Evolutionary conservation across 1,140 invertebrate genomes (phyloP), one percentile per base, ranked within the genome.

Genomic region (Archegozetes longisetosus): DNA sequence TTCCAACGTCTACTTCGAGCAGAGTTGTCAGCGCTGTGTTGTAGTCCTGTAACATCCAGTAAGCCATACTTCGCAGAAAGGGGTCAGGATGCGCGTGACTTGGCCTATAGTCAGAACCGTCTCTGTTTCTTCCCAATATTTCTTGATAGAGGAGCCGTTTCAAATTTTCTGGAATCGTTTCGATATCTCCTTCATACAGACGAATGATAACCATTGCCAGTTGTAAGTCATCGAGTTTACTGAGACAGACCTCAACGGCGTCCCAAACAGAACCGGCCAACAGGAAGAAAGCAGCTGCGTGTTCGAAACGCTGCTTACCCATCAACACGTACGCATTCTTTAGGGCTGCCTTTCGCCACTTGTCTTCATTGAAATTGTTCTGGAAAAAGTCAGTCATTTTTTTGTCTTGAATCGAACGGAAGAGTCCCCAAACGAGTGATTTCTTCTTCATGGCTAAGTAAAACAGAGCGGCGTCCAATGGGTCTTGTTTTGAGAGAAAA

Each of bases 391-490:
- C 72, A 0, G 87, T 88, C 93, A 98, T 98, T 67, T 86, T 84
- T 12, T 86, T 83, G 68, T 98, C 88, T 55, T 86, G 84, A 58
- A 62, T 62, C 61, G 64, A 93, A 61, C 90, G 78, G 72, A 92
- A 99, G 3, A 99, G 72, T 2, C 92, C 94, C 86, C 92, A 97
- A 0, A 99, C 80, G 4, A 98, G 75, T 68, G 84, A 93, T 68
- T 98, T 96, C 76, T 98, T 98, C 70, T 88, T 94, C 91, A 98
- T 93, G 3, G 95, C 94, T 55, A 99, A 74, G 72, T 98, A 99
- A 71, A 91, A 98, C 13, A 99, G 76, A 1, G 95, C 92, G 3
- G 95, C 91, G 71, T 99, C 96, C 68, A 99, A 78, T 0, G 96
- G 96, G 72, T 98, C 89, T 72, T 94, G 84, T 28, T 86, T 84